Percentiles rank a stretch among this genome's conserved stretches.
phyloP scores from a whole-genome alignment of 2,797 vertebrate species.

The Strix occidentalis region DNA sequence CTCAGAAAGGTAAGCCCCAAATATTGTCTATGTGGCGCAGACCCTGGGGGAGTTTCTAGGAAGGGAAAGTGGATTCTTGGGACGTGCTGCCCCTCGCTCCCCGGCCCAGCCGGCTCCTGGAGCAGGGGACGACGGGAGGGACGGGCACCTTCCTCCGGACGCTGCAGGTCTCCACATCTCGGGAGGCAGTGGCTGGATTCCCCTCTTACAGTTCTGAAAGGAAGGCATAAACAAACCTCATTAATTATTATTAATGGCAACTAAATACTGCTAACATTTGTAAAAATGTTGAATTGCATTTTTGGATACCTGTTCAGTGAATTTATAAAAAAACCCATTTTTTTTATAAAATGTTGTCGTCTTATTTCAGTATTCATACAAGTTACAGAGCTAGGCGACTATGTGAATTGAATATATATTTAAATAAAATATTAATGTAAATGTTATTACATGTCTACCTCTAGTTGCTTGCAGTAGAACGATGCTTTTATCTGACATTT shows the following conservation, averaged over 20 bases:
- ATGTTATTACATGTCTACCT: background rate
- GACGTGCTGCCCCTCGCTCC: background rate
- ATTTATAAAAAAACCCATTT: background rate
- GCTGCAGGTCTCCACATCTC: background rate
- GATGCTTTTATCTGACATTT: constrained; percentile 26
- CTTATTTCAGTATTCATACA: background rate
- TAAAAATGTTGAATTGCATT: background rate
- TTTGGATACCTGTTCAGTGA: background rate
- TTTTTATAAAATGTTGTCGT: background rate
- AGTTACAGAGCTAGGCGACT: background rate
- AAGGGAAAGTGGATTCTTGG: background rate
- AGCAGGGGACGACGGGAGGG: background rate
- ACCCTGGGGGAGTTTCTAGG: too few relatives aligned
- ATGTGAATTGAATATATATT: background rate
- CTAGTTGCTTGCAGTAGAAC: background rate
- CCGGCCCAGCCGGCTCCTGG: background rate
- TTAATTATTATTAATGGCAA: background rate
- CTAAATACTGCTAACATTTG: background rate
- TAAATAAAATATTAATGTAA: background rate
- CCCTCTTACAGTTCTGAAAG: background rate
- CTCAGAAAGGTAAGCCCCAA: background rate
- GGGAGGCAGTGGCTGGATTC: background rate
- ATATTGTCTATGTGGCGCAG: too few relatives aligned
- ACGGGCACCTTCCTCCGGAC: background rate
- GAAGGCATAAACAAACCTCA: background rate